Evolutionary conservation across 2,113 vertebrate genomes (phyloP).

Genomic region (Nasalis larvatus): DNA sequence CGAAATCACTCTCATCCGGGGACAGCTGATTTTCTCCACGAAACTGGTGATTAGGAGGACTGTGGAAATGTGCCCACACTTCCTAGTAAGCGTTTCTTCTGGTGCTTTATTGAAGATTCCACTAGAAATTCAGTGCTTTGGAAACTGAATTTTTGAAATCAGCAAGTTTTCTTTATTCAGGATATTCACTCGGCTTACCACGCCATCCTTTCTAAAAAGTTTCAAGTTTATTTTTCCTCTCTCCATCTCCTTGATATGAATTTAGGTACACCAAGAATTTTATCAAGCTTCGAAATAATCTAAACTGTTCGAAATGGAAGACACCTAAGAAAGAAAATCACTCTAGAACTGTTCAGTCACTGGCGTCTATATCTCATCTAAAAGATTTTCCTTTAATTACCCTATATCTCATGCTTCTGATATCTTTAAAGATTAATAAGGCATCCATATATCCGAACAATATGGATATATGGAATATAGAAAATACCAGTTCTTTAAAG

Average conservation of each 20-base stretch:
- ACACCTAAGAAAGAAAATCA: not conserved
- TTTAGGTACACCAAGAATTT: not conserved
- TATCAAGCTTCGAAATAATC: not conserved
- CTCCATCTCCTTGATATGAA: not conserved
- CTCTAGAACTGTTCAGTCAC: not conserved
- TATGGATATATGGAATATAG: not conserved
- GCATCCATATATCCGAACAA: rapidly evolving
- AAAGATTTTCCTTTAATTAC: not conserved
- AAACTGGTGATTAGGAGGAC: not conserved
- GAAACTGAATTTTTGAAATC: not conserved
- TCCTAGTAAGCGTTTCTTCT: not conserved
- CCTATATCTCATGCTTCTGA: not conserved
- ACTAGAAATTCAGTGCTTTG: not conserved
- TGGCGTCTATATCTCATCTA: not conserved
- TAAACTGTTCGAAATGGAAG: not conserved
- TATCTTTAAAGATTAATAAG: not conserved
- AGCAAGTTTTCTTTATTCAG: not conserved
- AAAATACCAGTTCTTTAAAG: not conserved
- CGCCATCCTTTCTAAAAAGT: not conserved
- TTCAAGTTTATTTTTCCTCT: not conserved
- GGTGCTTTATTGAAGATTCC: not conserved
- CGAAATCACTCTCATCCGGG: not conserved
- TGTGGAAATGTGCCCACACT: rapidly evolving
- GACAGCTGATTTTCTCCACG: not conserved
- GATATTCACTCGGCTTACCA: not conserved